These are phyloP conservation scores for Drosophila anomelani DNA, from an alignment of 2,888 invertebrate genomes.

Conservation along the genomic window DNA sequence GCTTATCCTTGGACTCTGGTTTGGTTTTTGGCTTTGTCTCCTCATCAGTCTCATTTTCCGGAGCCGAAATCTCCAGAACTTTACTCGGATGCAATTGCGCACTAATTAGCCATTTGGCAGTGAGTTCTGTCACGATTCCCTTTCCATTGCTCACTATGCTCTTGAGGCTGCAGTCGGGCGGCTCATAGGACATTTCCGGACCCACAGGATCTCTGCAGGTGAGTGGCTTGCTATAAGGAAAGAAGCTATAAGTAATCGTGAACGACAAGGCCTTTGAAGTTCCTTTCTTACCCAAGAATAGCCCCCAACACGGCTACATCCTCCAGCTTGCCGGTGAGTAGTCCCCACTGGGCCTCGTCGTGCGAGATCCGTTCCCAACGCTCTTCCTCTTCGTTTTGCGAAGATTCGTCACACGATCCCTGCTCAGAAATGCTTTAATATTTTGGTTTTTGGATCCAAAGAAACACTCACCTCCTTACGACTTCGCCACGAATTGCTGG, in stretches of 20 bases:
- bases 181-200: constrained; percentile 86
- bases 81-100: constrained; percentile 89
- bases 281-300: constrained; percentile 86
- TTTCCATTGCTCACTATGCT: constrained; percentile 88
- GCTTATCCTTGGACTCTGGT: constrained; percentile 2
- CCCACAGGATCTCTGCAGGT: constrained; percentile 80
- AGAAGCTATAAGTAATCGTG: not conserved
- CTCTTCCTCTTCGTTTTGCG: constrained; percentile 85
- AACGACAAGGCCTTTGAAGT: no score
- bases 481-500: constrained; percentile 82
- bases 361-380: constrained; percentile 93
- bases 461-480: constrained; percentile 70
- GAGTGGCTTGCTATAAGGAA: constrained; percentile 69
- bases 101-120: constrained; percentile 93
- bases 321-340: constrained; percentile 94
- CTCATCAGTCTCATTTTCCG: constrained; percentile 84
- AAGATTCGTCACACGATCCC: constrained; percentile 84
- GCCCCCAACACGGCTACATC: constrained; percentile 92
- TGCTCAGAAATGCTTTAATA: constrained; percentile 21
- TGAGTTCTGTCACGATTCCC: constrained; percentile 95
- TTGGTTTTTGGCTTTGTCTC: constrained; percentile 32
- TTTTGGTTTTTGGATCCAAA: accelerated
- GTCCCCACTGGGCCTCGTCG: constrained; percentile 94
- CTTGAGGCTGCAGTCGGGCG: constrained; percentile 88
- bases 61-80: constrained; percentile 84